Conservation (phyloP, 2,888 invertebrate genomes). For the Polyommatus iphigenia region DNA sequence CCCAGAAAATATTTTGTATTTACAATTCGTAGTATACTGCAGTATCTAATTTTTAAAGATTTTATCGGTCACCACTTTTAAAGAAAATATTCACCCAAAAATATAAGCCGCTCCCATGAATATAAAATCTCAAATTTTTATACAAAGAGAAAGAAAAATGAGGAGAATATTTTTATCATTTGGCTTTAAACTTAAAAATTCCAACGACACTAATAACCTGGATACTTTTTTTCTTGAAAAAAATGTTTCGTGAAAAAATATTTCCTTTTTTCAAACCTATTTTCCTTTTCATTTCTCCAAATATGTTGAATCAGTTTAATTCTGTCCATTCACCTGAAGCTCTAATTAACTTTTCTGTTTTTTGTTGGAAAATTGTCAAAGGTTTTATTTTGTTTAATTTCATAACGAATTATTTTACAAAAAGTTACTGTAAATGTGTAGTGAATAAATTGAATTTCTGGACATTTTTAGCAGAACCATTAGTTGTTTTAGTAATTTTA, state of each 20-base stretch:
- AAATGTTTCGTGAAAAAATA: neutral
- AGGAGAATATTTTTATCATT: slow-evolving; percentile 2
- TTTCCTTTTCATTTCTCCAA: slow-evolving; percentile 17
- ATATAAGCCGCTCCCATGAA: neutral
- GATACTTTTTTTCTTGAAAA: slow-evolving; percentile 2
- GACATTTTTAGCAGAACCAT: neutral
- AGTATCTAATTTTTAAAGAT: neutral
- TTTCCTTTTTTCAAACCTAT: neutral
- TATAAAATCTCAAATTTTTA: neutral
- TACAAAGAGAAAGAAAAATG: neutral
- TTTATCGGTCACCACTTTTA: neutral
- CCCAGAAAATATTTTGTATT: no score
- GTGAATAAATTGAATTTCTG: neutral
- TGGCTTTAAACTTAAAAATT: slow-evolving; percentile 1
- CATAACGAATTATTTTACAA: neutral
- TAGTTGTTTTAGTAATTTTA: no score
- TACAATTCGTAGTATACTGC: no score
- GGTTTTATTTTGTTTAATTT: neutral
- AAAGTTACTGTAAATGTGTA: neutral
- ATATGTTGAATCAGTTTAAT: slow-evolving; percentile 25
- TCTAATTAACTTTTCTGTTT: slow-evolving; percentile 5
- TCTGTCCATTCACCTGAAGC: slow-evolving; percentile 20
- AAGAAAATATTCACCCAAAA: neutral
- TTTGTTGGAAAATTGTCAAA: neutral
- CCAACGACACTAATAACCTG: neutral